Conservation (phyloP, 2,888 invertebrate genomes). For the Eutolmus rufibarbis region DNA sequence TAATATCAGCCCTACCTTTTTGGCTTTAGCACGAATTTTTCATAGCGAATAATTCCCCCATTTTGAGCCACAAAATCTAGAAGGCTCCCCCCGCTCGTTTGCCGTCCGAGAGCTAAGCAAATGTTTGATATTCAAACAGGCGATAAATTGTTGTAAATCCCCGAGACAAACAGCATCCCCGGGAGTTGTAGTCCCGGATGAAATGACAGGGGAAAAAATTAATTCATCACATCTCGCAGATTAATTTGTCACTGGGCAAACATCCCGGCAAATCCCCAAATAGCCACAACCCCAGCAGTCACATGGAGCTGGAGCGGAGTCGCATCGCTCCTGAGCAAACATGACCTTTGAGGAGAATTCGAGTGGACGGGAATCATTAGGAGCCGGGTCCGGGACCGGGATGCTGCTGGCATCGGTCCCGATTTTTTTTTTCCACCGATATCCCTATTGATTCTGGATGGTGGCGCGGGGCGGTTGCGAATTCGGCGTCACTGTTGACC, state of each 20-base stretch:
- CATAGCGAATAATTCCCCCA: background rate
- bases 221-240: conserved; percentile 39
- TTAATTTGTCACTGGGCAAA: conserved; percentile 41
- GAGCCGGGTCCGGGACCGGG: background rate
- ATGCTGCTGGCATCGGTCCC: background rate
- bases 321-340: background rate
- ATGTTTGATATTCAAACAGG: conserved; percentile 45
- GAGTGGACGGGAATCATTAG: conserved; percentile 8
- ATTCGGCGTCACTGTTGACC: background rate
- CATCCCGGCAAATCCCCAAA: conserved; percentile 30
- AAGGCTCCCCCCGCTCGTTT: background rate
- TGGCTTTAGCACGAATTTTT: background rate
- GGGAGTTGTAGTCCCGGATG: conserved; percentile 23
- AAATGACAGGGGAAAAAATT: conserved; percentile 32
- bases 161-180: conserved; percentile 40
- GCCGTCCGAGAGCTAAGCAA: conserved; percentile 29
- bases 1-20: background rate
- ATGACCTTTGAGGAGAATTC: background rate
- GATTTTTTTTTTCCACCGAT: background rate
- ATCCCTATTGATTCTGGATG: background rate
- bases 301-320: background rate
- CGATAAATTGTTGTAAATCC: conserved; percentile 46
- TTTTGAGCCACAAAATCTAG: conserved; percentile 3
- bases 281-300: background rate
- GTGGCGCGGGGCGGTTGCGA: background rate